phyloP scores from a whole-genome alignment of 2,113 vertebrate genomes.

The Ictidomys tridecemlineatus region DNA sequence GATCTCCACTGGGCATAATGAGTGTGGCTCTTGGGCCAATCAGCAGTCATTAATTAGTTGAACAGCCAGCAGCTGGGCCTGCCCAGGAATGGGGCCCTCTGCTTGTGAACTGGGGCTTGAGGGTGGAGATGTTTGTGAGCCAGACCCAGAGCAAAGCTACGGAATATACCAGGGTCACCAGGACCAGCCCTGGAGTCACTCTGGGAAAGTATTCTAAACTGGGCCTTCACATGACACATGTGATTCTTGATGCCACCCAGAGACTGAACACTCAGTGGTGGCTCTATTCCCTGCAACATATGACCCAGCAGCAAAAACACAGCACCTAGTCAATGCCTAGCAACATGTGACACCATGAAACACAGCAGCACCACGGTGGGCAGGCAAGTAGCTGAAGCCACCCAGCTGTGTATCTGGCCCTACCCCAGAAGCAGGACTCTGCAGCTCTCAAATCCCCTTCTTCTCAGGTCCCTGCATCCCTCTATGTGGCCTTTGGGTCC shows the following conservation, averaged over 20 bases:
- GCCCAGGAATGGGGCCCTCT: slow-evolving; percentile 81
- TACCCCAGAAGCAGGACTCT: background rate
- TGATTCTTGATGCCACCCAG: background rate
- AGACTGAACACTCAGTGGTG: background rate
- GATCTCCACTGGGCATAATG: slow-evolving; percentile 89
- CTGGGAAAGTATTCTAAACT: slow-evolving; percentile 69
- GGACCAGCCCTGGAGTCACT: slow-evolving; percentile 25
- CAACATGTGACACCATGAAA: rapidly evolving
- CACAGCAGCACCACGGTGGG: rapidly evolving
- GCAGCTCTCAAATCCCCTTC: background rate
- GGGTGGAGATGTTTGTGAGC: slow-evolving; percentile 74
- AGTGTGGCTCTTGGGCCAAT: slow-evolving; percentile 88
- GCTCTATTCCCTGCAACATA: background rate
- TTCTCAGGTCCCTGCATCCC: background rate
- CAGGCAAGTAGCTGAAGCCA: background rate
- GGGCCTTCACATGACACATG: background rate
- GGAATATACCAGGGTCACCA: slow-evolving; percentile 67
- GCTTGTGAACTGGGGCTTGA: slow-evolving; percentile 73
- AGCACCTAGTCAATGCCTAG: rapidly evolving
- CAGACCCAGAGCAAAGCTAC: slow-evolving; percentile 61
- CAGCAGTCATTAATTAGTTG: slow-evolving; percentile 91
- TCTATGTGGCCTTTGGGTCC: background rate
- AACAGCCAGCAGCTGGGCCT: slow-evolving; percentile 86
- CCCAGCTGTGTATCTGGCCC: background rate
- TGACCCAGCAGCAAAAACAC: background rate